Evolutionary conservation across 2,113 vertebrate genomes (phyloP).

Genomic region (Gavia stellata): DNA sequence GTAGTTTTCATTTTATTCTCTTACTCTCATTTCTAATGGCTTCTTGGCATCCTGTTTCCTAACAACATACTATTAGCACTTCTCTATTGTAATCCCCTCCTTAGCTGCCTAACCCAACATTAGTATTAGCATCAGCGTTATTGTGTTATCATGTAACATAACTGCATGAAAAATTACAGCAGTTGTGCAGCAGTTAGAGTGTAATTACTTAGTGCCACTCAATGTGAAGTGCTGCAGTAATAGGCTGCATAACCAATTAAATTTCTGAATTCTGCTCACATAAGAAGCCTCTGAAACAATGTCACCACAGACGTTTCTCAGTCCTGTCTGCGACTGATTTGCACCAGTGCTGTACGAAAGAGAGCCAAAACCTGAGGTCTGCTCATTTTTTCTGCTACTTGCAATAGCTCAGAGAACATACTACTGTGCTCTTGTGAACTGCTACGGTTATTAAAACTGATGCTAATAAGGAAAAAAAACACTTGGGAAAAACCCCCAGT

Average conservation of each 20-base stretch:
- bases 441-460: not conserved
- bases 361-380: not conserved
- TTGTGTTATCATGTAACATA: constrained; percentile 37
- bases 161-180: constrained; percentile 34
- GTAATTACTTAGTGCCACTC: constrained; percentile 41
- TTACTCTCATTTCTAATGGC: not conserved
- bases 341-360: not conserved
- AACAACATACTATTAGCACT: constrained; percentile 2
- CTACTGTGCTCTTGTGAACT: not conserved
- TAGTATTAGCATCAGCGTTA: constrained; percentile 13
- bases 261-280: constrained; percentile 15
- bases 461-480: not conserved
- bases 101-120: constrained; percentile 20
- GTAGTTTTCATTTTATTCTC: not conserved
- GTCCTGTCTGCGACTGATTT: not conserved
- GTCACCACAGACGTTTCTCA: constrained; percentile 7
- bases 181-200: constrained; percentile 29
- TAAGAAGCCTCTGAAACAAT: not conserved
- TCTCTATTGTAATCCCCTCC: constrained; percentile 22
- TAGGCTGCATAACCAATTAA: constrained; percentile 10
- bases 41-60: constrained; percentile 17
- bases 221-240: constrained; percentile 1
- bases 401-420: not conserved
- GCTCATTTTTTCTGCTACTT: not conserved
- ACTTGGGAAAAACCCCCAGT: rapidly evolving